Evolutionary conservation across 2,797 vertebrate genomes (phyloP), one percentile per base, ranked within the genome.

Genomic region (Pyrocephalus nanus): DNA sequence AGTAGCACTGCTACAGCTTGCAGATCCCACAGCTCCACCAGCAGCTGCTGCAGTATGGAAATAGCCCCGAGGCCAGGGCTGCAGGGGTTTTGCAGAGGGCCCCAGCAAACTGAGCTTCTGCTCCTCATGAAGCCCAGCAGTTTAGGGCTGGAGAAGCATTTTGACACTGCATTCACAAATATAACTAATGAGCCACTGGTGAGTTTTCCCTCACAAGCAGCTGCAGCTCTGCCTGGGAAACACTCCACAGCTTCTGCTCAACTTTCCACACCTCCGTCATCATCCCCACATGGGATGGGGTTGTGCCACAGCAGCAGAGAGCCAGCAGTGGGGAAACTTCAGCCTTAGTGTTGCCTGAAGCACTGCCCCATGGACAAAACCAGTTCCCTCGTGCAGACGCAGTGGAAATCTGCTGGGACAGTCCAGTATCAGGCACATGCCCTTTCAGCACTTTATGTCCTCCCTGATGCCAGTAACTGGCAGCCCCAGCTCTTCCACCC

Each of bases 361-460:
- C n/a, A 42, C 3, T 55, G 62, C 15, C 8, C 14, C 0, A 0
- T 2, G 9, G 38, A 43, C 20, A 54, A 61, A 84, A 65, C 13
- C 2, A 0, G 6, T 21, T 36, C 22, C 15, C 32, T 62, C 0
- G 0, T 0, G 2, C 18, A 53, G 51, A 51, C 67, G 12, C 1
- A 2, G 26, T 32, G 21, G 19, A 67, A 83, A 12, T 25, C 15
- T 30, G 9, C 22, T 47, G 45, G 40, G 48, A 67, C 67, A 64
- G 43, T n/a, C 45, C 48, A 20, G 20, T 1, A 9, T 36, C 61
- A 66, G 5, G 2, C 9, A 61, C 3, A 0, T 15, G 13, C 22
- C 22, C 34, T 38, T 86, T 54, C 51, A 77, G 54, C 13, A 4
- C 11, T 34, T 72, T 45, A 21, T 11, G 4, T 27, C 15, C 22